phyloP scores from a whole-genome alignment of 2,113 vertebrate species.

The Cranoglanis bouderius region DNA sequence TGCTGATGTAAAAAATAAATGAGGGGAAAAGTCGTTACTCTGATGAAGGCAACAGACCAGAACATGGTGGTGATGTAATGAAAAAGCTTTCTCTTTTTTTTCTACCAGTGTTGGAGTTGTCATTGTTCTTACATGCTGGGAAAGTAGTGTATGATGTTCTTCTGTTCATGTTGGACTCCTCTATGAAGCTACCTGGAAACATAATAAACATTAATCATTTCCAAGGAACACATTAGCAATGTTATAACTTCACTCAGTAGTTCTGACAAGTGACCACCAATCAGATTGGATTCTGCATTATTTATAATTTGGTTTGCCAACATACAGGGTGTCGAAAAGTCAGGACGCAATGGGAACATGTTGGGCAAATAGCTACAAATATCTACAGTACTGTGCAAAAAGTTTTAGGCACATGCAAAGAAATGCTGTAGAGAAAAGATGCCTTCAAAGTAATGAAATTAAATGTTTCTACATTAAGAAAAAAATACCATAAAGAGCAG shows the following conservation, averaged over 20 bases:
- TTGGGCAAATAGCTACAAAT: neutral
- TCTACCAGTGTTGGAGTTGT: neutral
- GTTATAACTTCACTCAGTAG: neutral
- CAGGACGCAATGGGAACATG: neutral
- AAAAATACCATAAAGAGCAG: too few species aligned
- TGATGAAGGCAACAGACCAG: conserved; percentile 28
- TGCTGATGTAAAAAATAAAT: conserved; percentile 40
- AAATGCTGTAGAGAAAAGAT: too few species aligned
- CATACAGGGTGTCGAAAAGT: neutral
- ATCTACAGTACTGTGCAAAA: too few species aligned
- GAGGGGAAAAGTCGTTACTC: conserved; percentile 28
- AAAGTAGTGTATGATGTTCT: neutral
- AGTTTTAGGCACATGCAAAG: too few species aligned
- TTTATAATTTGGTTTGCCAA: neutral
- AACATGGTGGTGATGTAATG: neutral
- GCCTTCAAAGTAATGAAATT: too few species aligned
- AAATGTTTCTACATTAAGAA: too few species aligned
- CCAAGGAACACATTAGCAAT: neutral
- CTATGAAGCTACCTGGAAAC: neutral
- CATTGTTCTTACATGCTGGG: neutral
- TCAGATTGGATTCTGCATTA: neutral
- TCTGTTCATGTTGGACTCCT: neutral
- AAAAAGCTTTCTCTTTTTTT: neutral
- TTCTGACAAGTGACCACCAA: neutral
- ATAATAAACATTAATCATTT: neutral